Conservation (phyloP, 2,888 invertebrate genomes). For the Mamestra brassicae region DNA sequence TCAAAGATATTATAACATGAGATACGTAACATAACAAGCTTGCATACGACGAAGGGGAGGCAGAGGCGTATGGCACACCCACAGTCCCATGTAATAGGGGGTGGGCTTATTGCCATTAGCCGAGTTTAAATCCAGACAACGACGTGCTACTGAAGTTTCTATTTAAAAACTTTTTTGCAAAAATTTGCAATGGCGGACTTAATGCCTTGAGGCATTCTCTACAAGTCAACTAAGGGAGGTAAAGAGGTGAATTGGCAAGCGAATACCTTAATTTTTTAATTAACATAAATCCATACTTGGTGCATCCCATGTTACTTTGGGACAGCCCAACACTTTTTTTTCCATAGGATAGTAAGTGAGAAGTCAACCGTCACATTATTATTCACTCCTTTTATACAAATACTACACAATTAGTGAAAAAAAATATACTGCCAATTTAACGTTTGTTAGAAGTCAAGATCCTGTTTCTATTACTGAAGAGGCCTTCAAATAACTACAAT, state of each 20-base stretch:
- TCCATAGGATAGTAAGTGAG: too few species aligned
- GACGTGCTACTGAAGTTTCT: neutral
- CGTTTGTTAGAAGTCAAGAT: neutral
- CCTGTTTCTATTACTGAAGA: neutral
- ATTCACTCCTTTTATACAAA: neutral
- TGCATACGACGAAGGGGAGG: neutral
- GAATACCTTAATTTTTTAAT: too few species aligned
- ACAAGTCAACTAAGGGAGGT: neutral
- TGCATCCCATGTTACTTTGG: too few species aligned
- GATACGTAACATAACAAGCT: neutral
- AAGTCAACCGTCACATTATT: too few species aligned
- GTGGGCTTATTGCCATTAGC: neutral
- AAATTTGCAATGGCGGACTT: neutral
- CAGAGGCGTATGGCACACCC: too few species aligned
- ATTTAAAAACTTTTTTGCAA: neutral
- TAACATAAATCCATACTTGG: too few species aligned
- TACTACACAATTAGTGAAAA: neutral
- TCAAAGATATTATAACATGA: constrained; percentile 17
- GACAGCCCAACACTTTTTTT: too few species aligned
- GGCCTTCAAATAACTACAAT: constrained; percentile 17
- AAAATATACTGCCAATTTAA: neutral
- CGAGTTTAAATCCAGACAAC: neutral
- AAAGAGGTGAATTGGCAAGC: neutral
- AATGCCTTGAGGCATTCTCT: neutral
- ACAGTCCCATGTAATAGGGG: neutral